phyloP scores from a whole-genome alignment of 2,888 invertebrate genomes.

The Caenorhabditis sp. region DNA sequence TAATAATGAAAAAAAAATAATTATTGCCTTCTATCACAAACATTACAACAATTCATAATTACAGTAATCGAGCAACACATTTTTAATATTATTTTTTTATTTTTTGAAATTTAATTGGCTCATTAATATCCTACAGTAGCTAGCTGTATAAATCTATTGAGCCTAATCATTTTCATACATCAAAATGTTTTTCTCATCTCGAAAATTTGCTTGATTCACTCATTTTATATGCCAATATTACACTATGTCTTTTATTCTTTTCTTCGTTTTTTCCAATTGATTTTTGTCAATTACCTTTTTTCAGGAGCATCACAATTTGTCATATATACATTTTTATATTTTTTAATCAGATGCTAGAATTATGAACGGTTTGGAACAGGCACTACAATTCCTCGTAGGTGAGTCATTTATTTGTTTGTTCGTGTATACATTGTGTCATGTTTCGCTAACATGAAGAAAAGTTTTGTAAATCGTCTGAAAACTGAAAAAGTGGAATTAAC shows the following conservation, averaged over 20 bases:
- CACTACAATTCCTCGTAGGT: constrained; percentile 24
- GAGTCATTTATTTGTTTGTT: background rate
- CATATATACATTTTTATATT: background rate
- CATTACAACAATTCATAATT: background rate
- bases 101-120: constrained; percentile 25
- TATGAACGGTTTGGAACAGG: constrained; percentile 31
- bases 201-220: constrained; percentile 2
- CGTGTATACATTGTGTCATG: no score
- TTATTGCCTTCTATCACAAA: background rate
- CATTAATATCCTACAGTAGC: no score
- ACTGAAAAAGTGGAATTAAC: no score
- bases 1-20: background rate
- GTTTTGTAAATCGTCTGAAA: no score
- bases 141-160: no score
- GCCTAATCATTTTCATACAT: background rate
- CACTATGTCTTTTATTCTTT: background rate
- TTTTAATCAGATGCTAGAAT: constrained; percentile 18
- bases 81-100: constrained; percentile 28
- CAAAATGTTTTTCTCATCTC: constrained; percentile 2
- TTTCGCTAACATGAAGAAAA: no score
- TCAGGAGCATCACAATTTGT: background rate
- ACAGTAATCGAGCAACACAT: constrained; percentile 21
- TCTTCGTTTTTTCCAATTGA: constrained; percentile 8
- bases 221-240: background rate
- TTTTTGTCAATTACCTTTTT: background rate